phyloP scores from a whole-genome alignment of 2,797 vertebrate species.

The Onychomys torridus region DNA sequence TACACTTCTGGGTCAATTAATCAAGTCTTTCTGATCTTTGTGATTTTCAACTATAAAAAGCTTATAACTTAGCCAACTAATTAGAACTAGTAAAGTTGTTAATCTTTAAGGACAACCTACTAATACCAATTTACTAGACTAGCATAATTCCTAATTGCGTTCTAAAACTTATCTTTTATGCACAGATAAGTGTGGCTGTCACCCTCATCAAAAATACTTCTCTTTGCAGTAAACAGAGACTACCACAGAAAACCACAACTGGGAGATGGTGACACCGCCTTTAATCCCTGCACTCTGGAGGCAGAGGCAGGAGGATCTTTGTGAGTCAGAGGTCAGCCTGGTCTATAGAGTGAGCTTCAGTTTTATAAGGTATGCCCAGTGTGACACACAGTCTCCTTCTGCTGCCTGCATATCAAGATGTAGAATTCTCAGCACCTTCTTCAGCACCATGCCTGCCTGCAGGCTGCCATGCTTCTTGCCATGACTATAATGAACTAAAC shows the following conservation, averaged over 20 bases:
- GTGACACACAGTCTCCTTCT: too few relatives aligned
- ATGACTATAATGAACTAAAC: not conserved
- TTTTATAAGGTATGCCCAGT: not conserved
- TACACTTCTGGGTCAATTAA: not conserved
- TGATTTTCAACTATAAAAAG: slow-evolving; percentile 35
- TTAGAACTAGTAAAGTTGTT: not conserved
- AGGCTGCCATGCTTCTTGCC: not conserved
- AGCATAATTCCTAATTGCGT: not conserved
- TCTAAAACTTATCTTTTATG: not conserved
- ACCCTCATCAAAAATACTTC: not conserved
- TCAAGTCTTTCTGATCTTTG: not conserved
- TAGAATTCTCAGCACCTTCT: not conserved
- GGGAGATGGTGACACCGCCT: rapidly evolving
- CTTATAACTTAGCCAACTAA: not conserved
- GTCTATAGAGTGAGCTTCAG: not conserved
- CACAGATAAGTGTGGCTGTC: not conserved
- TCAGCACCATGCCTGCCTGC: not conserved
- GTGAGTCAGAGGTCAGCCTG: not conserved
- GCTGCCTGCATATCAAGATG: not conserved
- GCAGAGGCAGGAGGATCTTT: not conserved
- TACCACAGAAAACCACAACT: not conserved
- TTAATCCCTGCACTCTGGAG: not conserved
- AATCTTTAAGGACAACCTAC: not conserved
- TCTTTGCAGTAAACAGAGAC: not conserved
- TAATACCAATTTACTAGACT: not conserved